Conservation (phyloP, 1,140 invertebrate genomes). For the Conopomorpha cramerella region DNA sequence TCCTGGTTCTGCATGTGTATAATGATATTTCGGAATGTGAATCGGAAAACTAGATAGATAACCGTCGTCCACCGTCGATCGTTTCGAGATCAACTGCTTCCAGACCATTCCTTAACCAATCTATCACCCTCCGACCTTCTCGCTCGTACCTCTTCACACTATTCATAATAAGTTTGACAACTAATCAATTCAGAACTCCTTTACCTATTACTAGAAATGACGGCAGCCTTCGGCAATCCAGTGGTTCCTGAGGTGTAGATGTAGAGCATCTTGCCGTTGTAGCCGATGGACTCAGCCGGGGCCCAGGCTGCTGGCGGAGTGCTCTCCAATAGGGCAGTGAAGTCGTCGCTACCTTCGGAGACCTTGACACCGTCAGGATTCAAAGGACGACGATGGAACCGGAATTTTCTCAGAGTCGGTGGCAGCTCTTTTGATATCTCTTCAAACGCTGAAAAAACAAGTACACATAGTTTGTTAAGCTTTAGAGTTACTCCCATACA, state of each 20-base stretch:
- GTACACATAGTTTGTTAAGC: not conserved
- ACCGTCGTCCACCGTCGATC: too few relatives aligned
- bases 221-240: constrained; percentile 86
- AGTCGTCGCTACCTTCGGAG: constrained; percentile 10
- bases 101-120: too few relatives aligned
- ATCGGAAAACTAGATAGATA: too few relatives aligned
- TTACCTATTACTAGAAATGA: constrained; percentile 76
- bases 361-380: not conserved
- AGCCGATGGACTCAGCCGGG: constrained; percentile 37
- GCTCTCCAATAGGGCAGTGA: constrained; percentile 29
- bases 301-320: constrained; percentile 28
- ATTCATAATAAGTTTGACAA: too few relatives aligned
- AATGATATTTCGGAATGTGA: too few relatives aligned
- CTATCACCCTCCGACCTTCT: too few relatives aligned
- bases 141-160: too few relatives aligned
- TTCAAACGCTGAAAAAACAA: not conserved
- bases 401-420: not conserved
- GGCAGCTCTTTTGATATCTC: not conserved
- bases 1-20: too few relatives aligned
- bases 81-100: too few relatives aligned
- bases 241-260: constrained; percentile 91
- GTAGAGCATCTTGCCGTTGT: constrained; percentile 70
- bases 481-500: not conserved
- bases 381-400: not conserved
- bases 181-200: too few relatives aligned